A percentile compares a stretch with the other conserved stretches of the same genome.
Conservation (phyloP, 2,113 vertebrate genomes). For the Calyptommatus sinebrachiatus region DNA sequence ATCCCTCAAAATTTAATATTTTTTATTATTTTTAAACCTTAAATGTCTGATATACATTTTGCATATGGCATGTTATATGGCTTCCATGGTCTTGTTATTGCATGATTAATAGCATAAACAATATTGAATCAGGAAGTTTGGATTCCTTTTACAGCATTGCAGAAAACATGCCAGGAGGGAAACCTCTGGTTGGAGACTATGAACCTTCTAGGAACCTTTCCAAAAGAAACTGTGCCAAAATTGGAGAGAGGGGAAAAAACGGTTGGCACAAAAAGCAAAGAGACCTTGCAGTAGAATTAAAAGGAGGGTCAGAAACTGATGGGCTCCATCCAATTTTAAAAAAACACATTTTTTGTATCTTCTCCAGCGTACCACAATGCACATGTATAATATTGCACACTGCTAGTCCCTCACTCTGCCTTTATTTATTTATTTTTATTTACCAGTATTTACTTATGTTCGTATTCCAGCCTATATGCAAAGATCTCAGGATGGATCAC, state of each 20-base stretch:
- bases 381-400: background rate
- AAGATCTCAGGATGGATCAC: too few species aligned
- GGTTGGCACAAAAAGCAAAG: background rate
- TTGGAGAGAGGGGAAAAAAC: background rate
- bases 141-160: background rate
- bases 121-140: constrained; percentile 2
- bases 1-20: background rate
- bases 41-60: background rate
- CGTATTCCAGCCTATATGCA: too few species aligned
- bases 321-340: too few species aligned
- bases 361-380: too few species aligned
- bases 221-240: background rate
- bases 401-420: too few species aligned
- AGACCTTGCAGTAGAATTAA: background rate
- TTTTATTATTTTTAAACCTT: background rate
- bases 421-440: background rate
- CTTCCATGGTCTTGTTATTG: background rate
- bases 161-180: background rate
- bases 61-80: background rate
- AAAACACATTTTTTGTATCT: too few species aligned
- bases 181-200: background rate
- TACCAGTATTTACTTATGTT: too few species aligned
- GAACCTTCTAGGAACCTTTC: background rate
- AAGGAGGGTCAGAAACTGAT: too few species aligned
- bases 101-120: background rate